Percentiles rank a stretch among this genome's conserved stretches.
Conservation (phyloP, 2,797 vertebrate species). For the Schizopygopsis pylzovi region DNA sequence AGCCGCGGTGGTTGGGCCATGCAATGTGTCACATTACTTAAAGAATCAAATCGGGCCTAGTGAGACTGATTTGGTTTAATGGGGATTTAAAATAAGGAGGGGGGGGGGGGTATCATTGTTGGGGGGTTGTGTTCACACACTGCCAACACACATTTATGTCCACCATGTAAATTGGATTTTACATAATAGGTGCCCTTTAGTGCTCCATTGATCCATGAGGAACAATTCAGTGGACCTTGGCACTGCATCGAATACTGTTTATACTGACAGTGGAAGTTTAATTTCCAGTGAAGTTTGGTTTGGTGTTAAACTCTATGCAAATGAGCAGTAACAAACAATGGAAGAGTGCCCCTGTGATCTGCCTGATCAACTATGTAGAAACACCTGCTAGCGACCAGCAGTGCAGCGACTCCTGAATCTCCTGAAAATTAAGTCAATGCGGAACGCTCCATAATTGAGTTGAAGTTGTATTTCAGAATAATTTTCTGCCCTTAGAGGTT, state of each 20-base stretch:
- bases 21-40: too few relatives aligned
- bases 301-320: neutral
- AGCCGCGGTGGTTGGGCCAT: too few relatives aligned
- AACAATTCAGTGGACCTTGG: too few relatives aligned
- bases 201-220: too few relatives aligned
- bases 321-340: neutral
- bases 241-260: neutral
- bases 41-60: too few relatives aligned
- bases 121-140: too few relatives aligned
- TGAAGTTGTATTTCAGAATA: slow-evolving; percentile 7
- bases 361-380: neutral
- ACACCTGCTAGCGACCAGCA: slow-evolving; percentile 8
- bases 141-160: too few relatives aligned
- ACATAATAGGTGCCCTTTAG: too few relatives aligned
- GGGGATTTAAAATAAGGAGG: too few relatives aligned
- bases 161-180: too few relatives aligned
- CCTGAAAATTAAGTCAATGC: slow-evolving; percentile 1
- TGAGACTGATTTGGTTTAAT: too few relatives aligned
- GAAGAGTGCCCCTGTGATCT: neutral
- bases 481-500: neutral
- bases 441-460: neutral
- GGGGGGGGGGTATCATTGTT: too few relatives aligned
- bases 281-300: neutral
- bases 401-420: neutral
- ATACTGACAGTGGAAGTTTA: neutral